A percentile compares a stretch with the other conserved stretches of the same genome.
Evolutionary conservation across 2,113 vertebrate species (phyloP).

Genomic region (Saccopteryx bilineata): DNA sequence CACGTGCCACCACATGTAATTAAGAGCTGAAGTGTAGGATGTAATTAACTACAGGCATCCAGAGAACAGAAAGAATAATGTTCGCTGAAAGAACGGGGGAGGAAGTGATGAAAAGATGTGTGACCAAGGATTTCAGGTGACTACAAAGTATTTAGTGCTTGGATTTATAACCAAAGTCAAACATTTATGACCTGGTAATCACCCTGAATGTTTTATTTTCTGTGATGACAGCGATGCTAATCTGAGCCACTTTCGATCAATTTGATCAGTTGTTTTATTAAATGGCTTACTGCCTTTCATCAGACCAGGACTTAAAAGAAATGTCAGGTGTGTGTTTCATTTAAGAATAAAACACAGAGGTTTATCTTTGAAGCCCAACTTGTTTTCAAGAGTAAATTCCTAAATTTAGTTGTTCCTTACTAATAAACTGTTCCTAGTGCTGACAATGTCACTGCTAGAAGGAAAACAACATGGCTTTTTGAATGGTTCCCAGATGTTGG

Average conservation of each 20-base stretch:
- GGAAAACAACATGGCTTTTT: not conserved
- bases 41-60: not conserved
- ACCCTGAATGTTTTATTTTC: not conserved
- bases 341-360: not conserved
- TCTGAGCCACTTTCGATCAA: not conserved
- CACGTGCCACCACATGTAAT: not conserved
- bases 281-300: not conserved
- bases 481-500: not conserved
- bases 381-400: not conserved
- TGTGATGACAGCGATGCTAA: not conserved
- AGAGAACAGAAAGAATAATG: not conserved
- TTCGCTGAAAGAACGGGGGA: not conserved
- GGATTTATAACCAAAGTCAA: conserved; percentile 41
- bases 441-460: too few relatives aligned
- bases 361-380: conserved; percentile 11
- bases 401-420: not conserved
- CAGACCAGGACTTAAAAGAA: not conserved
- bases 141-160: conserved; percentile 1
- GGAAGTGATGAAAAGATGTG: not conserved
- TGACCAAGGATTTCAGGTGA: not conserved
- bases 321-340: not conserved
- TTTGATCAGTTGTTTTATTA: not conserved
- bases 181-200: not conserved
- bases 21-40: not conserved
- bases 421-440: not conserved